Conservation (phyloP, 1,140 invertebrate genomes). For the Arctopsyche grandis region DNA sequence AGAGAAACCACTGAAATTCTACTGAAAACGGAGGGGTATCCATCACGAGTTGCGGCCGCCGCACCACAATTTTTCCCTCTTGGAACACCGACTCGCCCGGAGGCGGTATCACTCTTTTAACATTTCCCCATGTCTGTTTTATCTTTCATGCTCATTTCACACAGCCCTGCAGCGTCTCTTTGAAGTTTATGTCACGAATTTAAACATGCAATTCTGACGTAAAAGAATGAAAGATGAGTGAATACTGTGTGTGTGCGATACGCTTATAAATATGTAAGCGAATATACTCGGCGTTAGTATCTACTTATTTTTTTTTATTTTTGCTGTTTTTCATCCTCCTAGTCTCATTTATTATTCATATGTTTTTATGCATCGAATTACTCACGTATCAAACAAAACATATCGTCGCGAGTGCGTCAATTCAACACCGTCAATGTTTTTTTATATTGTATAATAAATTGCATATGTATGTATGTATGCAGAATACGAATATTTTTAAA, state of each 20-base stretch:
- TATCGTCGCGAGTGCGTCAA: background rate
- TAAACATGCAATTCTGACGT: conserved; percentile 34
- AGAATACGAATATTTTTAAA: too few relatives aligned
- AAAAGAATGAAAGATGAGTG: conserved; percentile 35
- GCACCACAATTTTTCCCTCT: conserved; percentile 21
- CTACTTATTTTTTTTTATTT: background rate
- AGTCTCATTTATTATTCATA: background rate
- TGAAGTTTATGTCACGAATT: conserved; percentile 39
- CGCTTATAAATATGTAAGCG: background rate
- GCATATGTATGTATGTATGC: too few relatives aligned
- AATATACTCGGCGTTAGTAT: background rate
- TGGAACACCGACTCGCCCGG: background rate
- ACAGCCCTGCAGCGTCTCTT: conserved; percentile 24
- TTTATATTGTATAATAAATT: too few relatives aligned
- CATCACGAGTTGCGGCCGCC: background rate
- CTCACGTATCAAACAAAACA: background rate
- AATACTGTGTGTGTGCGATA: background rate
- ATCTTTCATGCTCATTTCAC: conserved; percentile 38
- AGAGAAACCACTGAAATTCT: background rate
- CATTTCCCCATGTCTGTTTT: conserved; percentile 38
- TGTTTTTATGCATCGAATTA: background rate
- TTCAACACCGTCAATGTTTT: too few relatives aligned
- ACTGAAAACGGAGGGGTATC: conserved; percentile 24
- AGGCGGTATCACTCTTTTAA: conserved; percentile 35
- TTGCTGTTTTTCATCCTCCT: background rate